A percentile compares a stretch with the other conserved stretches of the same genome.
Conservation (phyloP, 2,113 vertebrate genomes). For the Actenoides lindsayi region DNA sequence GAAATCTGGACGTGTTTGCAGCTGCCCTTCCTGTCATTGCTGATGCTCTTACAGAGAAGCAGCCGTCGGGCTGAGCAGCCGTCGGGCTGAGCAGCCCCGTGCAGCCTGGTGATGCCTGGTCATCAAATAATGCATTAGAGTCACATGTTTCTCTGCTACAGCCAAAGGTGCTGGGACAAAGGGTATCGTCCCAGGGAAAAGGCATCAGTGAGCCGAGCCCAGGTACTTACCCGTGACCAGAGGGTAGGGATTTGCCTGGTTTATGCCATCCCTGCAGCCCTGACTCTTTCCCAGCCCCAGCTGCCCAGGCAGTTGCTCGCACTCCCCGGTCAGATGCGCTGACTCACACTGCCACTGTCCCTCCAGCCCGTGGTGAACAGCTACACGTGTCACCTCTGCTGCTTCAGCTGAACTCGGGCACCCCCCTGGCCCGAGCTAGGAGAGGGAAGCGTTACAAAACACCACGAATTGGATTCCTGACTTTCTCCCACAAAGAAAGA, state of each 20-base stretch:
- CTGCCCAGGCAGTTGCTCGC: neutral
- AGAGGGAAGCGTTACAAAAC: neutral
- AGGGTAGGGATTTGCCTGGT: neutral
- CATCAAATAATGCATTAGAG: fast-evolving
- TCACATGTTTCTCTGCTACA: neutral
- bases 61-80: neutral
- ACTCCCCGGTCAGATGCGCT: neutral
- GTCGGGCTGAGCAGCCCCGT: neutral
- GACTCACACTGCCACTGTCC: neutral
- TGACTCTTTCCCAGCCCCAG: fast-evolving
- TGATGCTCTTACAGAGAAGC: neutral
- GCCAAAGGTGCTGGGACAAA: neutral
- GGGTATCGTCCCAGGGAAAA: fast-evolving
- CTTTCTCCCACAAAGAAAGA: neutral
- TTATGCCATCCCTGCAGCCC: neutral
- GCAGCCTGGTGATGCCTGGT: neutral
- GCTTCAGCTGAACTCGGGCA: neutral
- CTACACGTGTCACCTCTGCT: neutral
- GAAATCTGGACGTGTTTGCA: neutral
- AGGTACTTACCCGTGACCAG: fast-evolving
- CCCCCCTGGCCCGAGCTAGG: fast-evolving
- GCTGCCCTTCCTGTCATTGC: neutral
- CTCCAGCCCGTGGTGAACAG: neutral
- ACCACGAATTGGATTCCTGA: neutral
- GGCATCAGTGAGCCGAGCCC: fast-evolving